Percentiles rank a stretch among this genome's conserved stretches.
Evolutionary conservation across 2,888 invertebrate genomes (phyloP).

Genomic region (Gymnoscelis rufifasciata): DNA sequence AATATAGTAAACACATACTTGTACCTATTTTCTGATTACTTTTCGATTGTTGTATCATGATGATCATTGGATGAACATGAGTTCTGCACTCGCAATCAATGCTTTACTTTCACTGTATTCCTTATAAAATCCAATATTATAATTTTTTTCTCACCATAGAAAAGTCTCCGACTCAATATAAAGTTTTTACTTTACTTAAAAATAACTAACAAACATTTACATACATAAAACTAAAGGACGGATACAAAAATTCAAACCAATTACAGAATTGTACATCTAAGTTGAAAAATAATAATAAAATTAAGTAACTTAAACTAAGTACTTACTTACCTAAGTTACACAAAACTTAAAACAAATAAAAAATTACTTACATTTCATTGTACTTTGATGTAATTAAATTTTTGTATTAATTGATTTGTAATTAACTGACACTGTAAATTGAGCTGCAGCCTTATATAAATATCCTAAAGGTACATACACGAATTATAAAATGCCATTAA

Average conservation of each 20-base stretch:
- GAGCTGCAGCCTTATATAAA: conserved; percentile 14
- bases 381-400: conserved; percentile 48
- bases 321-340: conserved; percentile 28
- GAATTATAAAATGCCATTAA: conserved; percentile 11
- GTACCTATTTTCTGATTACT: no score
- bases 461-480: conserved; percentile 2
- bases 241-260: background rate
- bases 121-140: no score
- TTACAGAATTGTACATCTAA: no score
- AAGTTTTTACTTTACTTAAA: no score
- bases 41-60: no score
- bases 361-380: conserved; percentile 38
- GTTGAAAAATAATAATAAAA: background rate
- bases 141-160: no score
- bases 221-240: background rate
- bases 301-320: background rate
- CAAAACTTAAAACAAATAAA: conserved; percentile 19
- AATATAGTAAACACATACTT: no score
- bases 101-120: no score
- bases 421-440: conserved; percentile 14
- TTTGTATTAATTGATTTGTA: conserved; percentile 14
- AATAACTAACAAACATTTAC: no score
- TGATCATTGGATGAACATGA: no score
- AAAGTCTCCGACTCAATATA: no score
- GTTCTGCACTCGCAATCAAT: no score